Evolutionary conservation across 2,797 vertebrate genomes (phyloP).

Genomic region (Trematomus bernacchii): DNA sequence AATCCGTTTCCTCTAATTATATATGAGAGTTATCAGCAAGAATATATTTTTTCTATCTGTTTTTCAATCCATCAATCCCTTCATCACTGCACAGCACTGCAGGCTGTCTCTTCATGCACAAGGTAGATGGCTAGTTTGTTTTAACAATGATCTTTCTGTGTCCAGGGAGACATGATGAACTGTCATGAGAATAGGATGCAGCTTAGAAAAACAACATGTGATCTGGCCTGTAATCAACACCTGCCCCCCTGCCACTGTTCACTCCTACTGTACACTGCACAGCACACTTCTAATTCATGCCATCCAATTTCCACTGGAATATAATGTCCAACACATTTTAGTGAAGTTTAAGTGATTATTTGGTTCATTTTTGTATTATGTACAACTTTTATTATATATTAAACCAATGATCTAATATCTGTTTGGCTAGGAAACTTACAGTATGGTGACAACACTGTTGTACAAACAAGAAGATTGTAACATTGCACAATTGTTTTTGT

Average conservation of each 20-base stretch:
- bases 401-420: neutral
- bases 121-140: conserved; percentile 12
- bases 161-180: conserved; percentile 51
- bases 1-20: neutral
- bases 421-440: neutral
- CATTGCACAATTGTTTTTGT: neutral
- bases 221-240: conserved; percentile 57
- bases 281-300: neutral
- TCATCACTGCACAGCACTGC: neutral
- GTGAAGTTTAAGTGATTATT: neutral
- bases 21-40: neutral
- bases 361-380: neutral
- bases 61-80: neutral
- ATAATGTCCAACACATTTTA: neutral
- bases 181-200: conserved; percentile 57
- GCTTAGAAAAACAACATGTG: conserved; percentile 70
- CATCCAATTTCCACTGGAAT: neutral
- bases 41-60: neutral
- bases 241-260: conserved; percentile 17
- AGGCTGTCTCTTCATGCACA: neutral
- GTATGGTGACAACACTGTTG: neutral
- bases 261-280: conserved; percentile 2
- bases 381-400: neutral
- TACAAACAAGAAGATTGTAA: too few species aligned
- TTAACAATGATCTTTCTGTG: conserved; percentile 13